These are phyloP conservation scores for Helicoverpa assulta DNA, from an alignment of 2,888 invertebrate species.

Conservation along the genomic window DNA sequence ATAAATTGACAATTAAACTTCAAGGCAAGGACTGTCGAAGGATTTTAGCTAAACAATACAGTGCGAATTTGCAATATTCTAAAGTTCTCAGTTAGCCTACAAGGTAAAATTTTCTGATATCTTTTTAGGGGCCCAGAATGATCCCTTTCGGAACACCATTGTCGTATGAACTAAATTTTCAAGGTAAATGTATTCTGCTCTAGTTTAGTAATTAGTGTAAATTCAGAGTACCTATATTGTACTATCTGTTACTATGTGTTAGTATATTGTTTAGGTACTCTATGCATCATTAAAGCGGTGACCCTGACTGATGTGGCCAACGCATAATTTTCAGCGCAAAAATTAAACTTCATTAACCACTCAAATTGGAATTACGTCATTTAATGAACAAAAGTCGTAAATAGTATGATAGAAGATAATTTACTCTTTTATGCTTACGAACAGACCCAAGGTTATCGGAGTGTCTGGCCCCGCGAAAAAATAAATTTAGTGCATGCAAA, in stretches of 20 bases:
- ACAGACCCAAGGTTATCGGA: slow-evolving; percentile 71
- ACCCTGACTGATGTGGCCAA: too few relatives aligned
- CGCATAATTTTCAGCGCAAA: slow-evolving; percentile 7
- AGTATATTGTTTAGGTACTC: too few relatives aligned
- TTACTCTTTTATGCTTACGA: slow-evolving; percentile 46
- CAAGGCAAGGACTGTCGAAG: slow-evolving; percentile 13
- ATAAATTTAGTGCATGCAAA: slow-evolving; percentile 69
- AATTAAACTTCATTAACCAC: slow-evolving; percentile 42
- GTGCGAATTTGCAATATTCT: too few relatives aligned
- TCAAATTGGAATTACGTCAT: slow-evolving; percentile 52
- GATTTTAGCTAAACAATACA: neutral
- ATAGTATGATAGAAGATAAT: slow-evolving; percentile 59
- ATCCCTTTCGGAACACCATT: slow-evolving; percentile 8
- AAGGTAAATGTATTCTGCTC: too few relatives aligned
- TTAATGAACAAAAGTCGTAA: slow-evolving; percentile 55
- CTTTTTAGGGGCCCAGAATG: neutral
- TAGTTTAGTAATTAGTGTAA: too few relatives aligned
- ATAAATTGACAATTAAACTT: slow-evolving; percentile 33
- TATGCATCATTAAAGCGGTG: too few relatives aligned
- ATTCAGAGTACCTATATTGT: too few relatives aligned
- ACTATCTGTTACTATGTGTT: too few relatives aligned
- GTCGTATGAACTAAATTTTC: too few relatives aligned
- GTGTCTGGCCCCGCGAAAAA: slow-evolving; percentile 63
- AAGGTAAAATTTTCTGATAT: too few relatives aligned
- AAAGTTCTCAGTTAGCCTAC: too few relatives aligned